Evolutionary conservation across 2,888 invertebrate genomes (phyloP).

Genomic region (Andricus quercusramuli): DNA sequence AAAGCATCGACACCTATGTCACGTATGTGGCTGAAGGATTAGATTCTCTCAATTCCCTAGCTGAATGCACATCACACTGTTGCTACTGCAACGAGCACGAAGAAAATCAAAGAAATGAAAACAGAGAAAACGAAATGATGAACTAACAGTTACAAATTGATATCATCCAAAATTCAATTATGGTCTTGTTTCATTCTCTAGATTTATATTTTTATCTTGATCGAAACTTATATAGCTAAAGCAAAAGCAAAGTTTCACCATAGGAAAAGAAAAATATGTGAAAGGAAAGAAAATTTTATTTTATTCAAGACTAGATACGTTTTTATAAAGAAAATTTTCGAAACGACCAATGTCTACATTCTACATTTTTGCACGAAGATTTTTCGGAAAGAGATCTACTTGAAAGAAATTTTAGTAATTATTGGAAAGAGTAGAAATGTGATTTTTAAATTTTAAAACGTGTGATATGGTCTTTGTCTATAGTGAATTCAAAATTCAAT

Average conservation of each 20-base stretch:
- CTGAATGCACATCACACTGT: conserved; percentile 67
- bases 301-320: not conserved
- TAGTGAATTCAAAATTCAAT: not conserved
- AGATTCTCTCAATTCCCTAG: conserved; percentile 47
- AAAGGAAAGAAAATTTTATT: not conserved
- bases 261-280: not conserved
- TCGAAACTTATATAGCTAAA: not conserved
- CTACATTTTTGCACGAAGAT: not conserved
- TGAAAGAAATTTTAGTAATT: not conserved
- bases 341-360: not conserved
- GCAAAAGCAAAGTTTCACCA: not conserved
- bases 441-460: not conserved
- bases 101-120: conserved; percentile 75
- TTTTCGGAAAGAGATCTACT: not conserved
- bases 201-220: conserved; percentile 11
- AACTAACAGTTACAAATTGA: conserved; percentile 61
- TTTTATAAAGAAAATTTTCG: not conserved
- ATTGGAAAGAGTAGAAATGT: not conserved
- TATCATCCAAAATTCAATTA: conserved; percentile 2
- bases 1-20: conserved; percentile 74
- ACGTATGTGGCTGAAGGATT: conserved; percentile 70
- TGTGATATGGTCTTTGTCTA: not conserved
- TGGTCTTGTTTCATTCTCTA: not conserved
- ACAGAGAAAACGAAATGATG: conserved; percentile 76
- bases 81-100: conserved; percentile 74